Percentiles rank a stretch among this genome's conserved stretches.
phyloP scores from a whole-genome alignment of 2,888 invertebrate species.

The Platerodrilus igneus region DNA sequence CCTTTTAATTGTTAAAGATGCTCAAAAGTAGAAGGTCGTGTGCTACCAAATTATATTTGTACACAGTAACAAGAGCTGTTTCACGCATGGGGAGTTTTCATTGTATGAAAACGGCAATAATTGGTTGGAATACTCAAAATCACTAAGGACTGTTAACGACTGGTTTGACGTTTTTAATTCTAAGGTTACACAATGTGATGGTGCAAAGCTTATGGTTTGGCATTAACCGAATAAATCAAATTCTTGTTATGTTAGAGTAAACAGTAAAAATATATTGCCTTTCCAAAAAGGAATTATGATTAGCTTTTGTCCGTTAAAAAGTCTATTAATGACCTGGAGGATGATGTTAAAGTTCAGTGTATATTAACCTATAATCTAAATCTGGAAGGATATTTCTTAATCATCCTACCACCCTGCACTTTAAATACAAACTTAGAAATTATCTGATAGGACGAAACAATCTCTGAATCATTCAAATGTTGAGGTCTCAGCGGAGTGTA shows the following conservation, averaged over 20 bases:
- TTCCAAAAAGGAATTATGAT: constrained; percentile 28
- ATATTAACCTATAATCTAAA: too few species aligned
- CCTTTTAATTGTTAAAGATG: constrained; percentile 12
- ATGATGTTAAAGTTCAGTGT: too few species aligned
- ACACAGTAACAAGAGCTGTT: constrained; percentile 27
- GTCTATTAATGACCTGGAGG: too few species aligned
- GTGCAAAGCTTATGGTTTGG: constrained; percentile 25
- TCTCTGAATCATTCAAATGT: too few species aligned
- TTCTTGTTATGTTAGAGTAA: constrained; percentile 15
- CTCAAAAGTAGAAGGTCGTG: constrained; percentile 23
- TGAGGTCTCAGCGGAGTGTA: too few species aligned
- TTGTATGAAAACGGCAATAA: constrained; percentile 16
- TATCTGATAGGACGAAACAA: too few species aligned
- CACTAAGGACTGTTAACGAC: constrained; percentile 16
- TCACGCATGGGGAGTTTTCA: constrained; percentile 20
- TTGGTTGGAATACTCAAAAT: constrained; percentile 23
- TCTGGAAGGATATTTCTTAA: too few species aligned
- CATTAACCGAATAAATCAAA: constrained; percentile 23
- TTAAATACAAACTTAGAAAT: too few species aligned
- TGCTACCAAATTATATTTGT: constrained; percentile 30
- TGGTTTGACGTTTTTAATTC: constrained; percentile 31
- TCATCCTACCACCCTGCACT: too few species aligned
- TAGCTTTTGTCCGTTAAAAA: too few species aligned
- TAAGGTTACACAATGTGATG: constrained; percentile 20
- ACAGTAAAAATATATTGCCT: constrained; percentile 18